Percentiles rank a stretch among this genome's conserved stretches.
Conservation (phyloP, 1,140 invertebrate species). For the Philotrypesis tridentata region DNA sequence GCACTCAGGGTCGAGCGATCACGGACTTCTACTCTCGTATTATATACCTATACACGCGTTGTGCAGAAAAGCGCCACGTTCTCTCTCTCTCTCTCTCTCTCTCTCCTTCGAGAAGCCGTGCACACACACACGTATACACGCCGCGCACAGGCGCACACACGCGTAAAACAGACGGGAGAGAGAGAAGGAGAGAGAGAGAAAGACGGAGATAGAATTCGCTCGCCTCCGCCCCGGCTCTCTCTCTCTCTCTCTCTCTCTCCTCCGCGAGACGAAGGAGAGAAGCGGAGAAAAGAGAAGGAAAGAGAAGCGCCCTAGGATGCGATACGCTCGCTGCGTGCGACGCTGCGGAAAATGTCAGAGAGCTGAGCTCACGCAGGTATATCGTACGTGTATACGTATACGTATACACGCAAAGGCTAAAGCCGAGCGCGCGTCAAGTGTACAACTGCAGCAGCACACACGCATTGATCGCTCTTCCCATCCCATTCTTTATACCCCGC, state of each 20-base stretch:
- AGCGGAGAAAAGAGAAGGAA: background rate
- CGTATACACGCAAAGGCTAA: too few relatives aligned
- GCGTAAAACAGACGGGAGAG: background rate
- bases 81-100: too few relatives aligned
- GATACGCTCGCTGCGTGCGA: conserved; percentile 1
- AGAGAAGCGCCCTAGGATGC: background rate
- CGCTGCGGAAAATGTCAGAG: conserved; percentile 20
- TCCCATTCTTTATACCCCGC: too few relatives aligned
- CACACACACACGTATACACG: too few relatives aligned
- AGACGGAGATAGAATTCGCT: background rate
- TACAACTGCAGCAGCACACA: too few relatives aligned
- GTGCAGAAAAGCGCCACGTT: conserved; percentile 36
- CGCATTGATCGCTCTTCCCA: background rate
- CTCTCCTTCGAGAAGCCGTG: background rate
- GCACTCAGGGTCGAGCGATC: conserved; percentile 2
- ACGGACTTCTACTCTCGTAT: conserved; percentile 12
- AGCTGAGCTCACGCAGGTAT: background rate
- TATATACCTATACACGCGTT: conserved; percentile 10
- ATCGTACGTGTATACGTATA: too few relatives aligned
- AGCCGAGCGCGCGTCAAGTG: too few relatives aligned
- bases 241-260: background rate
- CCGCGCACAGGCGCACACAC: background rate
- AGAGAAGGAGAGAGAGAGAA: background rate
- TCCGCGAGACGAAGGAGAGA: background rate
- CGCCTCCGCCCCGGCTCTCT: background rate